Conservation (phyloP, 2,888 invertebrate species). For the Clivina fossor region DNA sequence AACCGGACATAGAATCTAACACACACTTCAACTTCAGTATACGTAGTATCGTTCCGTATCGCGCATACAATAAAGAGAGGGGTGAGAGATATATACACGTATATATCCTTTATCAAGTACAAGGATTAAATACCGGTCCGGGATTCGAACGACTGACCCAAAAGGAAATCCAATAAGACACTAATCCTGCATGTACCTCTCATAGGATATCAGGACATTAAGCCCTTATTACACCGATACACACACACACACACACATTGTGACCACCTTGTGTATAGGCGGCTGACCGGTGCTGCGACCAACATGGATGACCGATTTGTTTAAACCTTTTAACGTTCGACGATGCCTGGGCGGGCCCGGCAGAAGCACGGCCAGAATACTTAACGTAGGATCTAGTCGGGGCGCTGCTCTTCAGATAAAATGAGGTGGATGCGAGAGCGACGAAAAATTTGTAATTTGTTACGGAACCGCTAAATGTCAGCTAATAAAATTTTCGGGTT, state of each 20-base stretch:
- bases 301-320: constrained; percentile 27
- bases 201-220: constrained; percentile 33
- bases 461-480: too few species aligned
- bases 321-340: constrained; percentile 26
- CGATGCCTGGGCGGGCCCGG: background rate
- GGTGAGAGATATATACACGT: constrained; percentile 30
- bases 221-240: constrained; percentile 32
- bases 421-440: too few species aligned
- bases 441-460: too few species aligned
- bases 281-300: background rate
- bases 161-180: constrained; percentile 52
- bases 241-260: constrained; percentile 8
- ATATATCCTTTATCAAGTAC: constrained; percentile 48
- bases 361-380: too few species aligned
- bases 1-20: background rate
- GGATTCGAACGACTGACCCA: constrained; percentile 49
- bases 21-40: background rate
- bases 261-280: background rate
- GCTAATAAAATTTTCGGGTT: too few species aligned
- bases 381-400: too few species aligned
- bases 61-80: too few species aligned
- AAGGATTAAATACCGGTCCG: constrained; percentile 48
- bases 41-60: too few species aligned
- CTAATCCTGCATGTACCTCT: constrained; percentile 48
- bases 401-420: too few species aligned